Evolutionary conservation across 2,113 vertebrate genomes (phyloP).

Genomic region (Pantherophis guttatus): DNA sequence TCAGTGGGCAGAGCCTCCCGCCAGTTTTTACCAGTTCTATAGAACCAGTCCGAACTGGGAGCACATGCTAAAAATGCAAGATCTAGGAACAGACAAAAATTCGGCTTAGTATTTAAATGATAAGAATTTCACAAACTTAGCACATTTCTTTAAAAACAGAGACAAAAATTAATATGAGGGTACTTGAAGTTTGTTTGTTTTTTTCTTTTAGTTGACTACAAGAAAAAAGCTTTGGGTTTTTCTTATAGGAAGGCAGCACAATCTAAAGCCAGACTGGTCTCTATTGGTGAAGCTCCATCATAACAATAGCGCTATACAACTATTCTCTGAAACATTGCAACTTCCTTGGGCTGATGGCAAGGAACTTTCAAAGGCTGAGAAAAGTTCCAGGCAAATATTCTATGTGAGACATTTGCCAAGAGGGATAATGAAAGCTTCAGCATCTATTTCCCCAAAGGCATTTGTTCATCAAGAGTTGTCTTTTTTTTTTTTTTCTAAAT

Average conservation of each 20-base stretch:
- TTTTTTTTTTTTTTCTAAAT: not conserved
- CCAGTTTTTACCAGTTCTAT: no score
- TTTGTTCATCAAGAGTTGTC: conserved; percentile 48
- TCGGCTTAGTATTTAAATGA: not conserved
- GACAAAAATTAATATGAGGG: not conserved
- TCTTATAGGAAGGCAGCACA: conserved; percentile 44
- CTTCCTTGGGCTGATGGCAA: conserved; percentile 36
- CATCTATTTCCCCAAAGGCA: conserved; percentile 61
- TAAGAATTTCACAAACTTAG: not conserved
- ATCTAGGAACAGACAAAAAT: not conserved
- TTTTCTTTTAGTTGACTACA: not conserved
- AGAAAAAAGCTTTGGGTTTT: not conserved
- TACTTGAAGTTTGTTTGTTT: not conserved
- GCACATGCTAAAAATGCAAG: not conserved
- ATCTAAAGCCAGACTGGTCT: conserved; percentile 50
- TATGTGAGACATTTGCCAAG: conserved; percentile 30
- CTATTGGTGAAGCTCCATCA: conserved; percentile 39
- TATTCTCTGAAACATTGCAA: conserved; percentile 50
- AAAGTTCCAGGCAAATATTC: conserved; percentile 60
- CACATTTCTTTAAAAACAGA: not conserved
- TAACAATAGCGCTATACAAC: conserved; percentile 54
- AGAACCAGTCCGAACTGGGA: no score
- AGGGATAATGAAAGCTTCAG: conserved; percentile 66
- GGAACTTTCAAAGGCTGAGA: conserved; percentile 66
- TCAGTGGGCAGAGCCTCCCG: no score